Conservation (phyloP, 2,797 vertebrate species). For the Halcyon smyrnensis region DNA sequence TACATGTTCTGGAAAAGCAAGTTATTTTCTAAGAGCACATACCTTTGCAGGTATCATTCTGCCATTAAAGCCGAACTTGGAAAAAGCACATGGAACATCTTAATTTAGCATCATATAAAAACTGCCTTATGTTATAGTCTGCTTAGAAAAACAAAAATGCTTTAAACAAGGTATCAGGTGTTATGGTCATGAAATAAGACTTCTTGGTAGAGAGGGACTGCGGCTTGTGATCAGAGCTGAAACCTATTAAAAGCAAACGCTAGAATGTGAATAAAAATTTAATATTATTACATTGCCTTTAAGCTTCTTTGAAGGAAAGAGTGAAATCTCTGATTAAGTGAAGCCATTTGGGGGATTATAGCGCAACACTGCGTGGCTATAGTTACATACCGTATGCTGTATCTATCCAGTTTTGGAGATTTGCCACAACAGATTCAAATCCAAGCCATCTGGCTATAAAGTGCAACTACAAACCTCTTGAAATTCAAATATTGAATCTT, state of each 20-base stretch:
- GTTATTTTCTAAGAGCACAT: background rate
- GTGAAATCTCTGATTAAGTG: background rate
- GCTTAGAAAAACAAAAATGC: background rate
- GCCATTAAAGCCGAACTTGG: background rate
- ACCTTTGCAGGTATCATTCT: background rate
- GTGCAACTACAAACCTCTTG: slow-evolving; percentile 6
- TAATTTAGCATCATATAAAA: background rate
- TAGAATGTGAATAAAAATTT: background rate
- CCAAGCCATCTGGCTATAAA: slow-evolving; percentile 57
- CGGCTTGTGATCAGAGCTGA: background rate
- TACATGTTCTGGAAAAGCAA: background rate
- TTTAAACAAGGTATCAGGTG: background rate
- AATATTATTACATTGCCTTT: background rate
- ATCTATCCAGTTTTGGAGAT: background rate
- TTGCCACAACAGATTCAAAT: slow-evolving; percentile 44
- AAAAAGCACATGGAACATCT: background rate
- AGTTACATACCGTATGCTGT: background rate
- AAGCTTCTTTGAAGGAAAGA: background rate
- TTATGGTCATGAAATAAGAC: background rate
- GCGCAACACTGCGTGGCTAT: background rate
- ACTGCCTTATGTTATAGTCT: background rate
- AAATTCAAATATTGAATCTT: slow-evolving; percentile 46
- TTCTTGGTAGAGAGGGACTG: background rate
- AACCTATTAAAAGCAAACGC: background rate
- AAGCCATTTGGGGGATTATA: background rate